Evolutionary conservation across 2,888 invertebrate species (phyloP), one percentile per base, ranked within the genome.

Genomic region (Auanema sp.): DNA sequence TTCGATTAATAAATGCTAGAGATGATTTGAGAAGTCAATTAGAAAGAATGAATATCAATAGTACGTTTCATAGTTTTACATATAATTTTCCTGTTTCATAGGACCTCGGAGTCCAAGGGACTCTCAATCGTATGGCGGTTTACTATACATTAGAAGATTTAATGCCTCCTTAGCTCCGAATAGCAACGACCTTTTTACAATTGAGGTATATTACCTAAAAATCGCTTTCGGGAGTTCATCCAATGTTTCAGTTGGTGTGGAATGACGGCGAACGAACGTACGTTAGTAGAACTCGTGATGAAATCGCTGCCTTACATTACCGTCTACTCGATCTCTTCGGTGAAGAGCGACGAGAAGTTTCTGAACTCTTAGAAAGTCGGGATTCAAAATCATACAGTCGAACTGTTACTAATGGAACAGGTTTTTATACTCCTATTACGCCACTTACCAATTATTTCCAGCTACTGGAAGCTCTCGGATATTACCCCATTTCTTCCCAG

Each of bases 181-280:
- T 33, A 33, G 33, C 33, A 33, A 33, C 8, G 33, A 33, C 8
- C 33, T 33, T 33, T 33, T 33, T 8, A 33, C 33, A 33, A 33
- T 33, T 1, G 47, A 18, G 11, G 21, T 16, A 16, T 2, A 11
- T 47, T 8, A 18, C 8, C 5, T 47, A 47, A n/a, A n/a, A n/a
- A n/a, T n/a, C n/a, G n/a, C n/a, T n/a, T n/a, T 14, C 43, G n/a
- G n/a, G n/a, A n/a, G n/a, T n/a, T n/a, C n/a, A n/a, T n/a, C n/a
- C n/a, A n/a, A n/a, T n/a, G 11, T 49, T 69, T 60, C 51, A 71
- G 73, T 62, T 74, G 41, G 58, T 60, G 12, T 74, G 73, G 73
- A 69, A 62, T 42, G 73, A 74, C 50, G 69, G 69, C 1, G 70
- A 68, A 43, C 50, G 59, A 0, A 66, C 73, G 1, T 74, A 59